These are phyloP conservation scores for Chrysemys picta DNA, from an alignment of 2,113 vertebrate species.

Conservation along the genomic window DNA sequence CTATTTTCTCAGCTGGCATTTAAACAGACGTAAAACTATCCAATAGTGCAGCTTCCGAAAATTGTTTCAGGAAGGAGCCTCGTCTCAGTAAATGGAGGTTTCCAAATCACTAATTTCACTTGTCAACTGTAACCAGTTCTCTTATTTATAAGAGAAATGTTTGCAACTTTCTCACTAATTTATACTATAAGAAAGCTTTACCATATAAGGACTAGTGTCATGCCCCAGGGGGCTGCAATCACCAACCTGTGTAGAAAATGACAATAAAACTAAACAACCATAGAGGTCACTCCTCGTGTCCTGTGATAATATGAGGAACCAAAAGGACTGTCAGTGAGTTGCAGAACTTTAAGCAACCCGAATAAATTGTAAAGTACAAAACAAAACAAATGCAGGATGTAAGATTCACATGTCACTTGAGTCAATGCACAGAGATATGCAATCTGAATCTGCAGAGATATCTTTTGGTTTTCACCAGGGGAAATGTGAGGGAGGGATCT, in stretches of 20 bases:
- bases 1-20: slow-evolving; percentile 18
- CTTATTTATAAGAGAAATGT: slow-evolving; percentile 45
- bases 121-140: slow-evolving; percentile 37
- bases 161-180: slow-evolving; percentile 44
- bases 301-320: slow-evolving; percentile 54
- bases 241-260: slow-evolving; percentile 60
- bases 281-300: slow-evolving; percentile 62
- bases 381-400: slow-evolving; percentile 45
- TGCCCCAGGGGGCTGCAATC: slow-evolving; percentile 47
- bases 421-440: slow-evolving; percentile 26
- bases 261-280: slow-evolving; percentile 67
- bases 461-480: not conserved
- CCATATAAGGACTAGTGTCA: slow-evolving; percentile 52
- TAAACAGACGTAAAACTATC: slow-evolving; percentile 4
- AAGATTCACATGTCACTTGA: slow-evolving; percentile 48
- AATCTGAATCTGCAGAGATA: slow-evolving; percentile 3
- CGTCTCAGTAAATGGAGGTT: slow-evolving; percentile 43
- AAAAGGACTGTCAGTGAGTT: slow-evolving; percentile 53
- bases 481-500: not conserved
- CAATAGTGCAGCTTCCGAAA: slow-evolving; percentile 30
- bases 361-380: slow-evolving; percentile 59
- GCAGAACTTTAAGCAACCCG: slow-evolving; percentile 60
- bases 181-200: slow-evolving; percentile 60
- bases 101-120: slow-evolving; percentile 61
- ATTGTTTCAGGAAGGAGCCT: not conserved